Evolutionary conservation across 2,888 invertebrate genomes (phyloP).

Genomic region (Xiphydria camelus): DNA sequence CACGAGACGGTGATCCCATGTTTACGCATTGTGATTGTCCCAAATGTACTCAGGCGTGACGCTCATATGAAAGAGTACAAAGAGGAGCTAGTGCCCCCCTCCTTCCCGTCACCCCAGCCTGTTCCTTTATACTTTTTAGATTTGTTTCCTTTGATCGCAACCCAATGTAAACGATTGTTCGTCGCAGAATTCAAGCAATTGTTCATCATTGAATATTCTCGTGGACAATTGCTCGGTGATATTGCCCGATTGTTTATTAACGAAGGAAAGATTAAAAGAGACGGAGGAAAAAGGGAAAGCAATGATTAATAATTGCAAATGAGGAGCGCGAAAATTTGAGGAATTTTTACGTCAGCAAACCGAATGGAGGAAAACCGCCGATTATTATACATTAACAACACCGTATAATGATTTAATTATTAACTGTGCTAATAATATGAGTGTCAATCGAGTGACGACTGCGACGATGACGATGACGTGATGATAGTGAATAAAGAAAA

Average conservation of each 20-base stretch:
- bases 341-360: constrained; percentile 31
- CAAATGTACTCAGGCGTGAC: no score
- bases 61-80: no score
- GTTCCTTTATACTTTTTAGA: no score
- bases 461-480: constrained; percentile 23
- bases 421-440: constrained; percentile 33
- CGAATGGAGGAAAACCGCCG: constrained; percentile 21
- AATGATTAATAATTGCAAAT: constrained; percentile 8
- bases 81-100: no score
- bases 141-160: no score
- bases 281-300: constrained; percentile 21
- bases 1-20: constrained; percentile 10
- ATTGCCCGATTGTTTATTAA: constrained; percentile 7
- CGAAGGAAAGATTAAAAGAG: constrained; percentile 17
- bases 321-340: constrained; percentile 16
- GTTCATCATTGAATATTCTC: background rate
- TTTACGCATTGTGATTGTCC: no score
- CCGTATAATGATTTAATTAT: constrained; percentile 23
- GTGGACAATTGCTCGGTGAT: background rate
- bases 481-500: constrained; percentile 35
- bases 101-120: no score
- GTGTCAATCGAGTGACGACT: constrained; percentile 22
- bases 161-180: background rate
- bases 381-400: constrained; percentile 31
- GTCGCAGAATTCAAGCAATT: background rate